Evolutionary conservation across 2,113 vertebrate genomes (phyloP).

Genomic region (Grammomys surdaster): DNA sequence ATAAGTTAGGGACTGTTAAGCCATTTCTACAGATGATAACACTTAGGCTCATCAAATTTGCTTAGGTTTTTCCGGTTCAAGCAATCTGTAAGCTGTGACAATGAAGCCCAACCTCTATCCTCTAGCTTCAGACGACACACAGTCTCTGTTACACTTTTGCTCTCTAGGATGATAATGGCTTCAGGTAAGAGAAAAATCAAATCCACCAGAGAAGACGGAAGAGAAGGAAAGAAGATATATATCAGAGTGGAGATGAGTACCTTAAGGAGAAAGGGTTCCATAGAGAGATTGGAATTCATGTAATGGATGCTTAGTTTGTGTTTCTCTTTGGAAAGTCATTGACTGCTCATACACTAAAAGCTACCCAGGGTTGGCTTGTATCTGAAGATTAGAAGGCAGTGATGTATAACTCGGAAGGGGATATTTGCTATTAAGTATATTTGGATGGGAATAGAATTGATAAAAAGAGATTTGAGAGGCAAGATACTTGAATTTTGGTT

Average conservation of each 20-base stretch:
- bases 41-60: background rate
- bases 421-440: background rate
- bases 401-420: background rate
- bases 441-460: background rate
- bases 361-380: background rate
- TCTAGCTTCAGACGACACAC: background rate
- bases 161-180: background rate
- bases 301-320: background rate
- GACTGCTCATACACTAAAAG: background rate
- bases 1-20: background rate
- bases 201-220: background rate
- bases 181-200: background rate
- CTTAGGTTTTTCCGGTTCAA: background rate
- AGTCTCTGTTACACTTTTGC: background rate
- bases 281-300: background rate
- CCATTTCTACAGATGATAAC: background rate
- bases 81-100: background rate
- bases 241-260: background rate
- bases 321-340: background rate
- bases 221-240: background rate
- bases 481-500: background rate
- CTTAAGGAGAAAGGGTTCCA: background rate
- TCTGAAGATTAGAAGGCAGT: background rate
- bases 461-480: background rate
- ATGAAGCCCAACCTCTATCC: background rate